A percentile compares a stretch with the other conserved stretches of the same genome.
Evolutionary conservation across 2,113 vertebrate species (phyloP).

Genomic region (Rhinoptilus africanus): DNA sequence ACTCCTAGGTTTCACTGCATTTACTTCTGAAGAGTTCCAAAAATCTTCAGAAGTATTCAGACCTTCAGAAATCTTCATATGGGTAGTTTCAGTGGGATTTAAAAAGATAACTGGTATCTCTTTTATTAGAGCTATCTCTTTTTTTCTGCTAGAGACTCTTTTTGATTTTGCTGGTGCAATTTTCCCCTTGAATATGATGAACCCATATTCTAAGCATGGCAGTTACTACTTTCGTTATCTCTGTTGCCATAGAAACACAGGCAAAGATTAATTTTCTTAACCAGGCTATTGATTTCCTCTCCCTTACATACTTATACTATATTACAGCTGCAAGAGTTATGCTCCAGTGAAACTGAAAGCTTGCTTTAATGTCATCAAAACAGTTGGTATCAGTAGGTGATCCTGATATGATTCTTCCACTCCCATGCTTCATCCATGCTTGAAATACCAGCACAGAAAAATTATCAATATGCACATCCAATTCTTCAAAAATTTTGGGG

Average conservation of each 20-base stretch:
- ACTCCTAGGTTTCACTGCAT: neutral
- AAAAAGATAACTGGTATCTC: neutral
- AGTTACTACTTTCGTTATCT: neutral
- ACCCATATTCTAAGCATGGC: neutral
- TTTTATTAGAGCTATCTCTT: neutral
- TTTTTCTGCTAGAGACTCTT: neutral
- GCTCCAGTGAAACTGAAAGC: neutral
- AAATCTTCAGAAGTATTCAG: neutral
- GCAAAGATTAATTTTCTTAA: slow-evolving; percentile 26
- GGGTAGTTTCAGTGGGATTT: neutral
- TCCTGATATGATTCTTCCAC: neutral
- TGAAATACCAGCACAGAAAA: neutral
- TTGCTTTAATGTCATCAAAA: neutral
- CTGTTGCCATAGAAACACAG: slow-evolving; percentile 20
- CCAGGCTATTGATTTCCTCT: neutral
- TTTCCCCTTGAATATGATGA: neutral
- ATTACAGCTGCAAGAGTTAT: neutral
- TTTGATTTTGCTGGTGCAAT: neutral
- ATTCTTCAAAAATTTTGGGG: neutral
- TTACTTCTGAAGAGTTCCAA: neutral
- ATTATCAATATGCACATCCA: neutral
- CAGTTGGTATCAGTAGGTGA: neutral
- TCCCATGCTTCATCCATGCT: neutral
- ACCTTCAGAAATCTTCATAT: neutral
- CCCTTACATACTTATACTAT: neutral